Base-by-base conservation (phyloP, 2,888 invertebrate genomes). In the Baronia brevicornis region DNA sequence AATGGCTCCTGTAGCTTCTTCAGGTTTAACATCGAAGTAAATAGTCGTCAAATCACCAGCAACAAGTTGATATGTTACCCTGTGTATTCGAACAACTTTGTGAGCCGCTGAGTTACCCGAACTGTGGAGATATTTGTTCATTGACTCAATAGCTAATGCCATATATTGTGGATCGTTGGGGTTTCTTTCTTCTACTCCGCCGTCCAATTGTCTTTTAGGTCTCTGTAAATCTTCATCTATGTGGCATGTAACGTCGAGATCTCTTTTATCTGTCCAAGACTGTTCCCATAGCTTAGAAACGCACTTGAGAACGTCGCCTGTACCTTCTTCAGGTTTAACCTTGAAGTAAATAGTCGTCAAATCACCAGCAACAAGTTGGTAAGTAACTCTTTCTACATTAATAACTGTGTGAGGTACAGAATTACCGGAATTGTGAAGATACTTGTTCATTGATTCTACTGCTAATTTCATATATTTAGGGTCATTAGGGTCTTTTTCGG, bases 261-360 rank as follows among this genome's bases (percentile, higher is more conserved):
- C 46, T 27, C 47, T 55, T 3, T 44, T 39, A 0, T 47, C 44
- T 0, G 43, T 6, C 63, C 60, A 60, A n/a, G 39, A 18, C 23
- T 43, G 43, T 27, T 60, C 57, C 43, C 49, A 63, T 25, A 66
- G 39, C 26, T 49, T 21, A 2, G 68, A 57, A 12, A 49, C 34
- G 32, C 67, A 67, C 7, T 23, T 40, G 5, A 50, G 26, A 11
- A 49, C 44, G 26, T 52, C 38, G 6, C 33, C 19, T 2, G 41
- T 14, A 31, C 63, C 66, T 21, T 47, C 46, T 2, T 46, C 50
- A 4, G 58, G 56, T 1, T 45, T 44, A 18, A 64, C 60, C 10
- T 43, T 51, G 33, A 59, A 73, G 38, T 62, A 49, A 22, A 73
- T 63, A 15, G 38, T 37, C 13, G 60, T 67, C 21, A 48, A 38